Evolutionary conservation across 1,140 invertebrate genomes (phyloP), one percentile per base, ranked within the genome.

Genomic region (Linepithema humile): DNA sequence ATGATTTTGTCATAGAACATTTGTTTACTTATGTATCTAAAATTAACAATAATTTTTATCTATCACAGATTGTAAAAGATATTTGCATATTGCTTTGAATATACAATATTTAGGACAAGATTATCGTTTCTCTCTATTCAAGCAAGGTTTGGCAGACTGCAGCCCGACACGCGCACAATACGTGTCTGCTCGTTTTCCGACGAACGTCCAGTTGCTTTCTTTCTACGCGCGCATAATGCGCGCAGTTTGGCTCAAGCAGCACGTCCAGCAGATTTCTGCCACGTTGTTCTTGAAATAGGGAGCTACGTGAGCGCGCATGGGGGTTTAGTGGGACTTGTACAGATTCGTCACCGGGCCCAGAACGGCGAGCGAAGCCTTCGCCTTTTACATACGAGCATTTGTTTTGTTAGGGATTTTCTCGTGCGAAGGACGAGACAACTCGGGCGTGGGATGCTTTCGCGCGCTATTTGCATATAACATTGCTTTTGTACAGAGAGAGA

Each of bases 91-190:
- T 29, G 53, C 17, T 29, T 20, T 29, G 43, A 26, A 32, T 32
- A n/a, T n/a, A n/a, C n/a, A n/a, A n/a, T n/a, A n/a, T n/a, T n/a
- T n/a, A n/a, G n/a, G n/a, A n/a, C n/a, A n/a, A n/a, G n/a, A n/a
- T n/a, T n/a, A n/a, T n/a, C n/a, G n/a, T n/a, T n/a, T n/a, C n/a
- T n/a, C n/a, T n/a, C n/a, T 50, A 80, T 69, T 69, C 62, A 29
- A 80, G 62, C 64, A 10, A 7, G 32, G 62, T 29, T 55, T 5
- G 60, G 23, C 10, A 80, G 75, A 50, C 48, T 32, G 35, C 48
- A 40, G 62, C 23, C 9, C 32, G 48, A 69, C 64, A 55, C 62
- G 23, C 85, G 59, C 84, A 88, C 85, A 89, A 92, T 89, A 85
- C 89, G 65, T 84, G 74, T 88, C 86, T 84, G 72, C 75, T 48